These are phyloP conservation scores for Aphis gossypii DNA, from an alignment of 1,140 invertebrate genomes.

Conservation along the genomic window DNA sequence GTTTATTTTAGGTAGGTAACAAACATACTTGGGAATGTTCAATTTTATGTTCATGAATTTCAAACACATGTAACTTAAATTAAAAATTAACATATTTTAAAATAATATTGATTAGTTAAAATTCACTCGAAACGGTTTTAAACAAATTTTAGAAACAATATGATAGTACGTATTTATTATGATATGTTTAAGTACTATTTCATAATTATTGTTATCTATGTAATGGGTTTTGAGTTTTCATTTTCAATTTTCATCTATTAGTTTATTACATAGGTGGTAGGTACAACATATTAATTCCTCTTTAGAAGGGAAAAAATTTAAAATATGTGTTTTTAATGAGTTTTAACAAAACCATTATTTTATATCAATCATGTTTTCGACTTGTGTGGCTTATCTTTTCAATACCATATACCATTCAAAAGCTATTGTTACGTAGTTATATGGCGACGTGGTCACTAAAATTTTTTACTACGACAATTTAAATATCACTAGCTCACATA, in stretches of 20 bases:
- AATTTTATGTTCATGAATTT: not conserved
- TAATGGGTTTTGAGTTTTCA: not conserved
- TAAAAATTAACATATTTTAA: not conserved
- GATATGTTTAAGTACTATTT: not conserved
- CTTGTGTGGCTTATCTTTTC: constrained; percentile 24
- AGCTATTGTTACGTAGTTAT: not conserved
- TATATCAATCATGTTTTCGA: not conserved
- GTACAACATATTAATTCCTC: not conserved
- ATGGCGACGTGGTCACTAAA: not conserved
- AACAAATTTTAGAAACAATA: not conserved
- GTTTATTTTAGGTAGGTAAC: not conserved
- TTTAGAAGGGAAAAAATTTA: not conserved
- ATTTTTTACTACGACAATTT: constrained; percentile 30
- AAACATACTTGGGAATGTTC: not conserved
- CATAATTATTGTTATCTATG: not conserved
- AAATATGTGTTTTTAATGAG: not conserved
- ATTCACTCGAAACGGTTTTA: not conserved
- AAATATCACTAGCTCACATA: not conserved
- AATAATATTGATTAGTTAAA: not conserved
- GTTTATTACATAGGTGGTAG: not conserved
- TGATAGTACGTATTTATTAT: not conserved
- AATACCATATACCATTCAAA: not conserved
- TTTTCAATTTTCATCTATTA: not conserved
- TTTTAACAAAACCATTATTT: not conserved
- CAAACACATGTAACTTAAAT: not conserved